phyloP scores from a whole-genome alignment of 2,888 invertebrate genomes.

The Anagyrus pseudococci region DNA sequence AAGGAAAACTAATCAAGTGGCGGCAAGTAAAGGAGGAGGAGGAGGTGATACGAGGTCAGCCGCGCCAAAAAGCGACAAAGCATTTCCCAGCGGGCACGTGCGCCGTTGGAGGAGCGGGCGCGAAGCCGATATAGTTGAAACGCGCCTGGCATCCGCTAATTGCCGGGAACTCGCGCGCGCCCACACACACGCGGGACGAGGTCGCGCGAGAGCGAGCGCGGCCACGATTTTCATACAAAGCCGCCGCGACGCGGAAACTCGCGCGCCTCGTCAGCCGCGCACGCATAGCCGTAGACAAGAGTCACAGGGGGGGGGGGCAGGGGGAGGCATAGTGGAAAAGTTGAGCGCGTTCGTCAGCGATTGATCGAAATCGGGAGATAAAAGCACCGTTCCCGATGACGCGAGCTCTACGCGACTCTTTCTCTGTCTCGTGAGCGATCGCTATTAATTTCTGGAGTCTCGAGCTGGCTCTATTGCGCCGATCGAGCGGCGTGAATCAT shows the following conservation, averaged over 20 bases:
- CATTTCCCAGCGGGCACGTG: too few species aligned
- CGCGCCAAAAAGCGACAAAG: too few species aligned
- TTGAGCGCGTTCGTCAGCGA: conserved; percentile 2
- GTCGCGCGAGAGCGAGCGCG: background rate
- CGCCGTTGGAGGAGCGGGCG: background rate
- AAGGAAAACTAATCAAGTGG: too few species aligned
- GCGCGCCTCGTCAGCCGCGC: background rate
- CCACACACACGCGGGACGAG: background rate
- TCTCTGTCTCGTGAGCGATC: background rate
- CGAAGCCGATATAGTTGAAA: conserved; percentile 13
- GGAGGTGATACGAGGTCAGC: too few species aligned
- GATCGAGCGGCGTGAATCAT: background rate
- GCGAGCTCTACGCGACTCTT: too few species aligned
- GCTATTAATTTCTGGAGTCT: conserved; percentile 4
- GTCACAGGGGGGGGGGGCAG: too few species aligned
- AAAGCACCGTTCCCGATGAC: background rate
- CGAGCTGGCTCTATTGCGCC: background rate
- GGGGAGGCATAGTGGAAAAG: conserved; percentile 19
- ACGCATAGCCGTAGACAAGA: background rate
- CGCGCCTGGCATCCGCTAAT: conserved; percentile 31
- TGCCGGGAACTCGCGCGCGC: conserved; percentile 6
- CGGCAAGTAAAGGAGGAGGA: too few species aligned
- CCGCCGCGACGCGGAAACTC: conserved; percentile 20
- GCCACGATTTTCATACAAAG: conserved; percentile 25
- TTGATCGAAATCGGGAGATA: conserved; percentile 6